Conservation (phyloP, 1,140 invertebrate species). For the Brachionus rubens region DNA sequence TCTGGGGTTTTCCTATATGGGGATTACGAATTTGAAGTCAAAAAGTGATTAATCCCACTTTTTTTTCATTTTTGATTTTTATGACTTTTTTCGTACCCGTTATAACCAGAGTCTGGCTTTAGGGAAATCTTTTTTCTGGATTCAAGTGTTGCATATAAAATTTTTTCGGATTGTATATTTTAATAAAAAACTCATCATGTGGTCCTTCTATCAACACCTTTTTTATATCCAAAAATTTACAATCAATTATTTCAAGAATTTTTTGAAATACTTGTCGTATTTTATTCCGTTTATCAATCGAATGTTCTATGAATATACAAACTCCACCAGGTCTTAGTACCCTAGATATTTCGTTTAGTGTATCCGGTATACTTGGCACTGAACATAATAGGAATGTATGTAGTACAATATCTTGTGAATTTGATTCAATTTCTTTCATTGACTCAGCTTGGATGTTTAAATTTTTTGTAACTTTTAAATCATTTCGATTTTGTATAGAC, state of each 20-base stretch:
- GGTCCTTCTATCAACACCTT: too few relatives aligned
- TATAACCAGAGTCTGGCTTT: too few relatives aligned
- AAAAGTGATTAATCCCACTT: too few relatives aligned
- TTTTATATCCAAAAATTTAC: slow-evolving; percentile 41
- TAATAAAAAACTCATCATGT: too few relatives aligned
- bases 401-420: slow-evolving; percentile 11
- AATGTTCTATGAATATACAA: slow-evolving; percentile 41
- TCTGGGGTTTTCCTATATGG: too few relatives aligned
- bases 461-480: slow-evolving; percentile 9
- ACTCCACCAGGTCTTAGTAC: slow-evolving; percentile 34
- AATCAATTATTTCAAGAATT: not conserved
- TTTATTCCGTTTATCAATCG: not conserved
- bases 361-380: not conserved
- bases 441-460: not conserved
- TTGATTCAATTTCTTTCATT: slow-evolving; percentile 14
- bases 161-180: too few relatives aligned
- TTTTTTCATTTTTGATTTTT: too few relatives aligned
- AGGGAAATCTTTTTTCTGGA: too few relatives aligned
- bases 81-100: too few relatives aligned
- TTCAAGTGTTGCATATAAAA: too few relatives aligned
- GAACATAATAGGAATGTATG: slow-evolving; percentile 36
- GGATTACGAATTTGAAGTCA: too few relatives aligned
- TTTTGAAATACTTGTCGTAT: not conserved
- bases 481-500: slow-evolving; percentile 2
- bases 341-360: slow-evolving; percentile 2